Base-by-base conservation (phyloP, 2,797 vertebrate species). In the Poecile montanus region DNA sequence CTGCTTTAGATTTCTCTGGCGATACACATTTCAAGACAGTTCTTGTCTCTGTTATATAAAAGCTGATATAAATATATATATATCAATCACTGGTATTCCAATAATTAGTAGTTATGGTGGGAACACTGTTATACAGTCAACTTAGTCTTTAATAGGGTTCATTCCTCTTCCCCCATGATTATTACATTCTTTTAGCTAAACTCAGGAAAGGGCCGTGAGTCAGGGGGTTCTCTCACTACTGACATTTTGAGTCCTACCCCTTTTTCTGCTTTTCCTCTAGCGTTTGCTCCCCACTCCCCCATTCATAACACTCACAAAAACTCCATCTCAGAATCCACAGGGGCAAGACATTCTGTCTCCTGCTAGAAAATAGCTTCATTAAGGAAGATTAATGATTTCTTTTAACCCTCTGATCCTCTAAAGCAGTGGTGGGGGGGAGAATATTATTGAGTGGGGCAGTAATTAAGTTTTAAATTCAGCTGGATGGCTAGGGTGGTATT, bases 371-470 rank as follows among this genome's bases (percentile, higher is more conserved):
- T 60, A 93, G 75, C 81, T 96, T 95, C 84, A 94, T 96, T 96
- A 96, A 95, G 84, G 50, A 96, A 96, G 96, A 96, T 96, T 95
- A 94, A 97, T 95, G 88, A 85, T 95, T 95, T 94, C 34, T 94
- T 94, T 94, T 93, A 96, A 79, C 90, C 84, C 84, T 88, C 34
- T 78, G 90, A 83, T 89, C 86, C 78, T 93, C 62, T 76, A 70
- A 90, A 92, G 88, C 68, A 93, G 48, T 51, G 56, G 42, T 11
- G 14, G 19, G 30, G 78, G 50, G 57, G 38, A 45, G 34, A 91
- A 91, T 91, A 95, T 75, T 89, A 87, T 94, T 92, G 93, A 95
- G 79, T 76, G 63, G 88, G 84, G 78, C 44, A 82, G 78, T 96
- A 96, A 97, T 94, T 92, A 95, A 93, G 94, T 89, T 96, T 94